These are phyloP conservation scores for Cerceris ruficornis DNA, from an alignment of 2,888 invertebrate genomes.

Conservation along the genomic window DNA sequence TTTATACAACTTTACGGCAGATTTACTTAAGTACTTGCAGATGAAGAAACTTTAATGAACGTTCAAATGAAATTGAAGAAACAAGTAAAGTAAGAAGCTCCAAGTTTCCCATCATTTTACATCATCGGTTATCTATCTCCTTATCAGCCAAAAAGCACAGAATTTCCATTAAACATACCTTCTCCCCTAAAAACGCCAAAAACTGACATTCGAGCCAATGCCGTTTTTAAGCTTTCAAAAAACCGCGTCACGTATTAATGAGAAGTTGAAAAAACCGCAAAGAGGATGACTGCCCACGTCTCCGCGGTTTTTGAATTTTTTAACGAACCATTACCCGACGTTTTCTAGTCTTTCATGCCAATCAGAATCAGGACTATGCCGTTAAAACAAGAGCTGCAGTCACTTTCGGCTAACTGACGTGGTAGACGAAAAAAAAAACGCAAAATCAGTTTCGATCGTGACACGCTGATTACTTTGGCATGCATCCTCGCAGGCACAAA, in stretches of 20 bases:
- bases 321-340: background rate
- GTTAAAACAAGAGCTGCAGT: background rate
- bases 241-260: background rate
- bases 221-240: conserved; percentile 5
- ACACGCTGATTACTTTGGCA: conserved; percentile 20
- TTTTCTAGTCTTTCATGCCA: background rate
- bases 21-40: too few species aligned
- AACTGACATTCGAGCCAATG: background rate
- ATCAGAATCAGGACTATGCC: background rate
- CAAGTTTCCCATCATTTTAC: background rate
- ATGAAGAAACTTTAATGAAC: too few species aligned
- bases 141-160: too few species aligned
- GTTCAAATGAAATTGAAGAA: too few species aligned
- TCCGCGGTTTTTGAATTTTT: conserved; percentile 2
- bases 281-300: background rate
- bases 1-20: too few species aligned
- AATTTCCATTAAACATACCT: background rate
- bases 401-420: background rate
- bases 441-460: background rate
- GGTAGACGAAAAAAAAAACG: background rate
- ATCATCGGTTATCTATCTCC: background rate
- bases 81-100: too few species aligned
- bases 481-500: background rate
- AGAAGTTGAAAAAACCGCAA: background rate
- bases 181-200: background rate